Base-by-base conservation (phyloP, 1,140 invertebrate genomes). In the Lordiphosa stackelbergi region DNA sequence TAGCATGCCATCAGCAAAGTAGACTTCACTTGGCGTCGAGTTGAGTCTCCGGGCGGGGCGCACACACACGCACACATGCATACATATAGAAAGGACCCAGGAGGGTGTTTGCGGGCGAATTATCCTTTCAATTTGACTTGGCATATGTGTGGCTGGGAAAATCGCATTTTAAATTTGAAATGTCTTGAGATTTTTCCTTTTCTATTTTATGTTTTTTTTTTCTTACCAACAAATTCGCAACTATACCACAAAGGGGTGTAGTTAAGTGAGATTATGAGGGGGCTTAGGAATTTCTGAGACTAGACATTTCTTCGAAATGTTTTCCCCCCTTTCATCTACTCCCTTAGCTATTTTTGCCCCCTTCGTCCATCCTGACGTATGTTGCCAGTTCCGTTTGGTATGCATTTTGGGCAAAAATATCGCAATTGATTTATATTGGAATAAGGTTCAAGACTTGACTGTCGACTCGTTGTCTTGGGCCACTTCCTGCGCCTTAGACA, bases 101-200 rank as follows among this genome's bases (percentile, higher is more conserved):
- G 78, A 73, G 85, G 84, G 75, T 86, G 85, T 86, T 86, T 86
- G 84, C 78, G 84, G 85, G 85, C 85, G 85, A 86, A 86, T 86
- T 86, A 86, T 86, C 84, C 85, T 86, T 86, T 86, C 85, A 86
- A 86, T 86, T 86, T 86, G 72, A 86, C 84, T 86, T 86, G 85
- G 85, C 85, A 86, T 86, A 86, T 86, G 85, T 86, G 74, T 73
- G 69, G 31, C 63, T 60, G 55, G 38, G 35, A 53, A 83, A 83
- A 83, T 83, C 73, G 73, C 78, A 84, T 83, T 83, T 83, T 83
- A 83, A 83, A 83, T 83, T 83, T 77, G 69, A 84, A 83, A 83
- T 73, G 77, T 84, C 77, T 83, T 83, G 78, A 84, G 78, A 78
- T 84, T 83, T 79, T 61, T 57, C 24, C 47, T 51, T 12, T 11